Conservation (phyloP, 2,797 vertebrate species). For the Philypnodon macrostomus region DNA sequence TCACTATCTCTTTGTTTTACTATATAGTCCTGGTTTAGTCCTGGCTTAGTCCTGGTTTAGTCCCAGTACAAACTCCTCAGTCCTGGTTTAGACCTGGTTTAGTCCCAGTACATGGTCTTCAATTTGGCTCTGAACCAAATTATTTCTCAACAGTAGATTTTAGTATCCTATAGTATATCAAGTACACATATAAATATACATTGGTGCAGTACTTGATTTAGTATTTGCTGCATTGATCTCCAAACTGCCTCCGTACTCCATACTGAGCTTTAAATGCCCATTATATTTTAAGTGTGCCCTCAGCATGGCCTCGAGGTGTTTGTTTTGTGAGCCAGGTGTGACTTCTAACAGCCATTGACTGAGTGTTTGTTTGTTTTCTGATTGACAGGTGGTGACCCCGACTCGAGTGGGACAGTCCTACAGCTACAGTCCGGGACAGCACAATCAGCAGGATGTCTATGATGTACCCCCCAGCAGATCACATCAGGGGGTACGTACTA, state of each 20-base stretch:
- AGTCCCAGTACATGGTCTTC: too few relatives aligned
- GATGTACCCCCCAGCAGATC: constrained; percentile 86
- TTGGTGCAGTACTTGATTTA: not conserved
- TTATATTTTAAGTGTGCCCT: too few relatives aligned
- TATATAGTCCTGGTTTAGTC: too few relatives aligned
- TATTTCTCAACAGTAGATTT: too few relatives aligned
- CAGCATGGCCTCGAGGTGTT: constrained; percentile 2
- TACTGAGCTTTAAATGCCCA: too few relatives aligned
- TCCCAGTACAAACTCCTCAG: too few relatives aligned
- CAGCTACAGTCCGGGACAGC: constrained; percentile 82
- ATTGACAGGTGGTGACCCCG: constrained; percentile 87
- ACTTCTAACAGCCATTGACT: constrained; percentile 23
- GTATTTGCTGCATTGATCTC: not conserved
- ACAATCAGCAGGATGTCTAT: constrained; percentile 86
- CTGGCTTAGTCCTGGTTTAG: constrained; percentile 18
- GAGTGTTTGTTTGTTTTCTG: constrained; percentile 38
- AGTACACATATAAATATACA: too few relatives aligned
- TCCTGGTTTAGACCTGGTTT: constrained; percentile 19
- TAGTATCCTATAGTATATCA: too few relatives aligned
- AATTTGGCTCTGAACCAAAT: too few relatives aligned
- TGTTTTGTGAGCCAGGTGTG: constrained; percentile 22
- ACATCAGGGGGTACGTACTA: constrained; percentile 88
- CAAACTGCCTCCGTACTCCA: too few relatives aligned
- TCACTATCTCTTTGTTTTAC: too few relatives aligned
- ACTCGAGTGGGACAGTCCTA: constrained; percentile 88